Conservation (phyloP, 2,797 vertebrate genomes). For the Platyrinchus mystaceus region DNA sequence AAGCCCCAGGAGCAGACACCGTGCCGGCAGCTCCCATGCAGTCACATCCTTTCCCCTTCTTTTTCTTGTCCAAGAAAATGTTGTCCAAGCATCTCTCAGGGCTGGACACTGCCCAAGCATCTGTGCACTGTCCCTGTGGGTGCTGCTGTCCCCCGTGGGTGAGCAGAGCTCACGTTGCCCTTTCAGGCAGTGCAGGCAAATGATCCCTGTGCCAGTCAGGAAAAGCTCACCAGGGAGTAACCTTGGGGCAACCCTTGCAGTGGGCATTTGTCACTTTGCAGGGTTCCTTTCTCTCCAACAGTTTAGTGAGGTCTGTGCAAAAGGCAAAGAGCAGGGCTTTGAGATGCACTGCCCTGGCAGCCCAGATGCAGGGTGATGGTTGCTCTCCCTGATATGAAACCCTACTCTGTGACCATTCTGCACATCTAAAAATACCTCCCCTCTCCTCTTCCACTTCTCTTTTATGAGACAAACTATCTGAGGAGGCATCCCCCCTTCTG, state of each 20-base stretch:
- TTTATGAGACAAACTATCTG: neutral
- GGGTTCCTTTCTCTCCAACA: neutral
- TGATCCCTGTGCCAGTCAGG: neutral
- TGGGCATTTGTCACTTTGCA: neutral
- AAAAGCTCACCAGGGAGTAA: neutral
- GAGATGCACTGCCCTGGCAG: neutral
- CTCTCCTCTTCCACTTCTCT: neutral
- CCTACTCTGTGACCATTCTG: accelerated
- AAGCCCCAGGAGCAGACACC: accelerated
- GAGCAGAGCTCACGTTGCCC: neutral
- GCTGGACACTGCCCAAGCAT: neutral
- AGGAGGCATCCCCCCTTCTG: neutral
- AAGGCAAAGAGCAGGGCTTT: neutral
- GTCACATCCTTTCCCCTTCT: neutral
- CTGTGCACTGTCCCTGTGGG: accelerated
- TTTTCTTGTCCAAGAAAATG: neutral
- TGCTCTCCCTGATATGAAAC: neutral
- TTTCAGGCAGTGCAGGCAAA: neutral
- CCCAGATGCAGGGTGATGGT: neutral
- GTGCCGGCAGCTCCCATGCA: neutral
- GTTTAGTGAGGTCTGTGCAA: neutral
- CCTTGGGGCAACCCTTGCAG: neutral
- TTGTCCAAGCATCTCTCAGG: neutral
- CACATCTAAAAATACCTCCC: neutral
- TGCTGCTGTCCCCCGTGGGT: accelerated